These are phyloP conservation scores for Machimus atricapillus DNA, from an alignment of 2,888 invertebrate species.

Conservation along the genomic window DNA sequence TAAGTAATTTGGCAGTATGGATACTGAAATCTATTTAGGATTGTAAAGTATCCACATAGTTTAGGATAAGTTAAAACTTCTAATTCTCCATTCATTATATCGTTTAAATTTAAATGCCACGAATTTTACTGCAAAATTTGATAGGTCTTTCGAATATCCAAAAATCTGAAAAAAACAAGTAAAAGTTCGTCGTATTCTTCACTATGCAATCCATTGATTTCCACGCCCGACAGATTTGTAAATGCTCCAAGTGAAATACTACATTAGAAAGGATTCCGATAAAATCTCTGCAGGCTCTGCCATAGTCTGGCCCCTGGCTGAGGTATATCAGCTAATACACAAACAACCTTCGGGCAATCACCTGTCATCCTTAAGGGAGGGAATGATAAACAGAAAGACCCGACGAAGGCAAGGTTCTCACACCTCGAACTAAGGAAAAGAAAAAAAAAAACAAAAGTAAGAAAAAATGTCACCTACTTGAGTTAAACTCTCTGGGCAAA, in stretches of 20 bases:
- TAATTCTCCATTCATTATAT: neutral
- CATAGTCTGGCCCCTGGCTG: neutral
- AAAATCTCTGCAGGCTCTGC: neutral
- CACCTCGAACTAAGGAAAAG: neutral
- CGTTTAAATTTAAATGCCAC: neutral
- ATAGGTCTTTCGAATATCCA: neutral
- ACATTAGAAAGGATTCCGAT: neutral
- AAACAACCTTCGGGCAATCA: constrained; percentile 9
- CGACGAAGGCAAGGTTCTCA: neutral
- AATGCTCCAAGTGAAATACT: neutral
- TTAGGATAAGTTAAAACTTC: neutral
- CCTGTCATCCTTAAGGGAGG: neutral
- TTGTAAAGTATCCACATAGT: neutral
- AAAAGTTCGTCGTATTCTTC: neutral
- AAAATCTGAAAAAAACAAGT: neutral
- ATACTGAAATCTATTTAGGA: neutral
- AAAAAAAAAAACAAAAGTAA: neutral
- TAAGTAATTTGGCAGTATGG: neutral
- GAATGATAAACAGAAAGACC: neutral
- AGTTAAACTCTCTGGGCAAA: neutral
- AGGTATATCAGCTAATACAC: constrained; percentile 8
- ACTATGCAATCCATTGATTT: neutral
- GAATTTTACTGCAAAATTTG: neutral
- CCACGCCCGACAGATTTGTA: neutral
- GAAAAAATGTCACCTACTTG: neutral